These are phyloP conservation scores for Dolichomitus sp. DNA, from an alignment of 2,888 invertebrate species.

Conservation along the genomic window DNA sequence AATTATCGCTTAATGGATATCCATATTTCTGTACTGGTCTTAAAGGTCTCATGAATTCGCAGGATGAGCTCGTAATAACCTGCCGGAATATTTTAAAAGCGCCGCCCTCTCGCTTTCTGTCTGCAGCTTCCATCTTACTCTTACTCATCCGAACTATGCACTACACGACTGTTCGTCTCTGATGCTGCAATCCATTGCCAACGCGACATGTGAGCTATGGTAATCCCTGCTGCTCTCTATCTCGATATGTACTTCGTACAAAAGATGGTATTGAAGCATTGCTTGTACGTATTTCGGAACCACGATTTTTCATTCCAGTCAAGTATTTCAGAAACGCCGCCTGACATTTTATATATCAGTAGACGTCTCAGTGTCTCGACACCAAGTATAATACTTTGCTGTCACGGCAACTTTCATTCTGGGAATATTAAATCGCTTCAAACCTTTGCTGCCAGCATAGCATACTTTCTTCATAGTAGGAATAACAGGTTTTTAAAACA, in stretches of 20 bases:
- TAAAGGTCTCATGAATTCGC: conserved; percentile 41
- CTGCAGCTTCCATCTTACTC: conserved; percentile 10
- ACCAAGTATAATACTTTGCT: conserved; percentile 28
- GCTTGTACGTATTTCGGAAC: conserved; percentile 21
- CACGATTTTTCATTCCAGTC: conserved; percentile 29
- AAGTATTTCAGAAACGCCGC: conserved; percentile 26
- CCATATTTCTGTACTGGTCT: conserved; percentile 14
- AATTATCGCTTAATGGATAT: conserved; percentile 46
- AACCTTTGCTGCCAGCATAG: neutral
- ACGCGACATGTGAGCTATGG: conserved; percentile 40
- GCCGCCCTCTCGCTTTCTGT: conserved; percentile 18
- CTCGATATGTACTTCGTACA: conserved; percentile 10
- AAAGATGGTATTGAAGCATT: conserved; percentile 10
- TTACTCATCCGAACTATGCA: conserved; percentile 4
- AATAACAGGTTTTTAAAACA: no score
- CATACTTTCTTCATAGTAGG: no score
- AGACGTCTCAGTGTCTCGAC: neutral
- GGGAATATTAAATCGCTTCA: conserved; percentile 53
- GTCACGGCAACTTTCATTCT: conserved; percentile 17
- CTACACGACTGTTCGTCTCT: conserved; percentile 2
- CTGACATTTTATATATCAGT: neutral
- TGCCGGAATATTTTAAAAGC: conserved; percentile 38
- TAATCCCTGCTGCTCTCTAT: conserved; percentile 32
- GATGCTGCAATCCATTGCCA: conserved; percentile 30
- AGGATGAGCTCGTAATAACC: conserved; percentile 42